Base-by-base conservation (phyloP, 2,113 vertebrate genomes). In the Trematomus loennbergii region DNA sequence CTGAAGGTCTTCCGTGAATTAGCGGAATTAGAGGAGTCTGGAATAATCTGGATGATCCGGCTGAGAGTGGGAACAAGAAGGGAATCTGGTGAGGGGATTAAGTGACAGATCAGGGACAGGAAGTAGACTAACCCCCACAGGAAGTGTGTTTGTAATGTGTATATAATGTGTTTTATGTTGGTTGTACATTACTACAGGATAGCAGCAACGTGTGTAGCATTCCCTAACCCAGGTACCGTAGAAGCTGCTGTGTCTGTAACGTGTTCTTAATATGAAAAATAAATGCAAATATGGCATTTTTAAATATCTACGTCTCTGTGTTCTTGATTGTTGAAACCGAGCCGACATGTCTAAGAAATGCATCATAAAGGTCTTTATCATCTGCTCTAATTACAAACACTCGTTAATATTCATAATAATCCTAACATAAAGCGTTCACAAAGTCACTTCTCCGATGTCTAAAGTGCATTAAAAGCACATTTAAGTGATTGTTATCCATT, bases 181-280 rank as follows among this genome's bases (percentile, higher is more conserved):
- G n/a, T n/a, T n/a, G n/a, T n/a, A n/a, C n/a, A n/a, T n/a, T n/a
- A n/a, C n/a, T n/a, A n/a, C n/a, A n/a, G n/a, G n/a, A n/a, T n/a
- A n/a, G n/a, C n/a, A n/a, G n/a, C n/a, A n/a, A n/a, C n/a, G n/a
- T n/a, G n/a, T n/a, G 85, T 90, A 86, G 85, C 84, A 94, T n/a
- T 95, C 94, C 81, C 87, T 94, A 84, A 90, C 87, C 79, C 82
- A 62, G n/a, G n/a, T n/a, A n/a, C n/a, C n/a, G n/a, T n/a, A n/a
- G n/a, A n/a, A n/a, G n/a, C n/a, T n/a, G 68, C 90, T 93, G 74
- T 86, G 76, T 89, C 89, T 93, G 91, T 93, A 91, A 93, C 87
- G 67, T 94, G 91, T 93, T 87, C 82, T 81, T 92, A 75, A 83
- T 91, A 78, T 88, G 72, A 62, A 86, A 93, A 94, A 92, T 93